Conservation (phyloP, 2,888 invertebrate species). For the Melanophora roralis region DNA sequence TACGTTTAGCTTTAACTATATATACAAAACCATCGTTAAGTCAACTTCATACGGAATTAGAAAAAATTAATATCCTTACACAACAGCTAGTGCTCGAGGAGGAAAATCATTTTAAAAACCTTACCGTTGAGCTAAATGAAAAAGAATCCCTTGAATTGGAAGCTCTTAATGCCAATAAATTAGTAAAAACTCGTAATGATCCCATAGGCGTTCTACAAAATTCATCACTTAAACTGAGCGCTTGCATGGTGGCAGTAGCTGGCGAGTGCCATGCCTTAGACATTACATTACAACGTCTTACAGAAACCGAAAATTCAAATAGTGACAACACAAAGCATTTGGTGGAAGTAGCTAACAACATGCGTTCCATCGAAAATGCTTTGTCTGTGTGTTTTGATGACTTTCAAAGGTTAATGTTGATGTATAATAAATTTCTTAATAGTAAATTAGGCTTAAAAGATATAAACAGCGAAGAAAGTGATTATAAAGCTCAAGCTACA, state of each 20-base stretch:
- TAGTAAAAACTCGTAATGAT: constrained; percentile 69
- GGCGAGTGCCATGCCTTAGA: constrained; percentile 75
- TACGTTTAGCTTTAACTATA: constrained; percentile 74
- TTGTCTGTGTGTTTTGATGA: constrained; percentile 75
- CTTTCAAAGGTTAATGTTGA: constrained; percentile 75
- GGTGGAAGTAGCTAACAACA: constrained; percentile 73
- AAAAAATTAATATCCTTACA: constrained; percentile 71
- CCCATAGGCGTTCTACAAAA: constrained; percentile 74
- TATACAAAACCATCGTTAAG: constrained; percentile 72
- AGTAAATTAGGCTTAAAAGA: constrained; percentile 69
- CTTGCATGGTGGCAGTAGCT: constrained; percentile 76
- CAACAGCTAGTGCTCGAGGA: constrained; percentile 73
- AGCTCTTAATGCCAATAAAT: constrained; percentile 68
- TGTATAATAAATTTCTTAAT: constrained; percentile 75
- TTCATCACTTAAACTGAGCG: constrained; percentile 75
- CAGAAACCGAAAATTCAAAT: constrained; percentile 69
- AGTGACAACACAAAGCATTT: constrained; percentile 72
- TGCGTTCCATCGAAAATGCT: constrained; percentile 74
- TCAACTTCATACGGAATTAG: constrained; percentile 68
- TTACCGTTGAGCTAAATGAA: constrained; percentile 70
- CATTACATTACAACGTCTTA: constrained; percentile 72
- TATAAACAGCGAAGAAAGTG: constrained; percentile 33
- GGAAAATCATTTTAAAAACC: constrained; percentile 74
- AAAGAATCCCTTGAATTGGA: constrained; percentile 71
- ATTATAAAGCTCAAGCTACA: constrained; percentile 41